Base-by-base conservation (phyloP, 2,797 vertebrate genomes). In the Setipinna tenuifilis region DNA sequence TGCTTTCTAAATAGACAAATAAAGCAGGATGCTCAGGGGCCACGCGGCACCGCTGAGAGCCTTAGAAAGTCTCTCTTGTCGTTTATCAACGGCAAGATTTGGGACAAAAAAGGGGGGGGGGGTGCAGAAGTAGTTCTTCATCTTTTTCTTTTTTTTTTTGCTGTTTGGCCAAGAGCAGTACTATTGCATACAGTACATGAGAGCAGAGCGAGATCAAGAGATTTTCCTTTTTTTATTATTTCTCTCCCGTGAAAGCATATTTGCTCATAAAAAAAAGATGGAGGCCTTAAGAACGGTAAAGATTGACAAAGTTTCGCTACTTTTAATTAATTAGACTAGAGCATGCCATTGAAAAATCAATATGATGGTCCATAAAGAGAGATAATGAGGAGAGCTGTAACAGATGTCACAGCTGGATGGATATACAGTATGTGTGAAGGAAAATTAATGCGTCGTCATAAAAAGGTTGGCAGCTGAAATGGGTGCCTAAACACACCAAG, bases 21-120 rank as follows among this genome's bases (percentile, higher is more conserved):
- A 57, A 75, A 89, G 65, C 90, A 87, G 90, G 84, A 88, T 83
- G 83, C 31, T 82, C 71, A 71, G 44, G 85, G 54, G 23, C 82
- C 59, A 31, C 6, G 11, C 58, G 87, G 81, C 82, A 71, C 11
- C 57, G 83, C 48, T 78, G 86, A 82, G 62, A 86, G 68, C 82
- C 65, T 75, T 28, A 46, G 59, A 58, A 48, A 54, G 88, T 90
- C 90, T 88, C 90, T 41, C 80, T 0, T 35, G 86, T 88, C 85
- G 89, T 93, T 92, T 91, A 92, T 92, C 90, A 91, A 89, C 84
- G 82, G 82, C 50, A 75, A 62, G 84, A 83, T 91, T 83, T 84
- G 82, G 81, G 89, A 88, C 82, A 85, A 88, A 59, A 85, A 82
- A 35, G 35, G 25, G 0, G 31, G 12, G 35, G 68, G 28, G 12